Conservation (phyloP, 2,797 vertebrate genomes). For the Poeciliopsis turneri region DNA sequence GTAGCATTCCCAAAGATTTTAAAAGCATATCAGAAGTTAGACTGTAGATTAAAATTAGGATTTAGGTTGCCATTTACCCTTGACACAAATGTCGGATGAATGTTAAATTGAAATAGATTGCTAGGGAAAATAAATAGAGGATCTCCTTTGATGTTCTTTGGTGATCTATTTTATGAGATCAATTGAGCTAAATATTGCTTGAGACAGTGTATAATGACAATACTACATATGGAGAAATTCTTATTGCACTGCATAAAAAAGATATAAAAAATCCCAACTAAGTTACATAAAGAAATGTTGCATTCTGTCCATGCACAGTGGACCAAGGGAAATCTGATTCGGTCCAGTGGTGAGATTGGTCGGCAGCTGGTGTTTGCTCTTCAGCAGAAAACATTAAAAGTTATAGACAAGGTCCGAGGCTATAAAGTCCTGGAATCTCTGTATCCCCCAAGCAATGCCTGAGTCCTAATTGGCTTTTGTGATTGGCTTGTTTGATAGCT, state of each 20-base stretch:
- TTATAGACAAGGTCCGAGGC: constrained; percentile 62
- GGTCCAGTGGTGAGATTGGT: constrained; percentile 76
- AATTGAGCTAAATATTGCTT: background rate
- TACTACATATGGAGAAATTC: background rate
- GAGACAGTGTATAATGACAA: background rate
- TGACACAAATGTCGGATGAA: background rate
- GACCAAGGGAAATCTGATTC: constrained; percentile 78
- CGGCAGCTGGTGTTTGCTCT: constrained; percentile 69
- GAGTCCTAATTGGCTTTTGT: constrained; percentile 83
- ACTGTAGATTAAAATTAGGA: background rate
- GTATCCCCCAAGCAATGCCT: constrained; percentile 75
- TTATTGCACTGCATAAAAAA: constrained; percentile 38
- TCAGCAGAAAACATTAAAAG: constrained; percentile 63
- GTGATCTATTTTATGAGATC: background rate
- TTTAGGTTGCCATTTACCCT: background rate
- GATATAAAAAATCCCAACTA: constrained; percentile 47
- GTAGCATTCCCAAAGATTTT: background rate
- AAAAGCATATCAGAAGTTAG: background rate
- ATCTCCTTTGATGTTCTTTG: background rate
- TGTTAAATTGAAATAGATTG: constrained; percentile 17
- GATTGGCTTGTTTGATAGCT: constrained; percentile 82
- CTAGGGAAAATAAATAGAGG: background rate
- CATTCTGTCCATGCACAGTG: constrained; percentile 74
- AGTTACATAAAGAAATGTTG: constrained; percentile 69
- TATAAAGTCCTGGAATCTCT: constrained; percentile 70